These are phyloP conservation scores for Sorex maritimensis DNA, from an alignment of 2,797 vertebrate species.

Conservation along the genomic window DNA sequence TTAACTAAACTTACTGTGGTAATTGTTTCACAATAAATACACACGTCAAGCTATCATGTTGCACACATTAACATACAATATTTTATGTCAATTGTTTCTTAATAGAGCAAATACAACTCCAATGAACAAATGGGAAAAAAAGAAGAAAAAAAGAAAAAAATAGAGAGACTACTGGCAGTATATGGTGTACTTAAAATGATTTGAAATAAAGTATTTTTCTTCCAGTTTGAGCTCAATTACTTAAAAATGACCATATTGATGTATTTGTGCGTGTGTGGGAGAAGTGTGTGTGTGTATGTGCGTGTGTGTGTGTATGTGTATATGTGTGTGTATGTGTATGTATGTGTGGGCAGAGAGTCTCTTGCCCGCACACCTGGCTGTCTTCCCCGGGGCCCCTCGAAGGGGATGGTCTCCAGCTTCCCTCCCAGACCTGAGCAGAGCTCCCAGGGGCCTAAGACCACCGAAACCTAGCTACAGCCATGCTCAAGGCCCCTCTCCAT, in stretches of 20 bases:
- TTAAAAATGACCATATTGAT: background rate
- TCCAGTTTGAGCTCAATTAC: conserved; percentile 33
- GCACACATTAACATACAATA: background rate
- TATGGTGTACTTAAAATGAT: conserved; percentile 3
- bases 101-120: background rate
- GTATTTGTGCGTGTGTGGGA: background rate
- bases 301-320: too few relatives aligned
- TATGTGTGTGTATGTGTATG: too few relatives aligned
- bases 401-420: too few relatives aligned
- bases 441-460: too few relatives aligned
- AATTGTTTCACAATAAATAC: background rate
- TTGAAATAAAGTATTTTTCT: conserved; percentile 47
- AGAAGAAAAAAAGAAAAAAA: too few relatives aligned
- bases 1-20: background rate
- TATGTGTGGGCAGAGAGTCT: too few relatives aligned
- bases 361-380: too few relatives aligned
- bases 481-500: too few relatives aligned
- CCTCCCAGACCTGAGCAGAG: too few relatives aligned
- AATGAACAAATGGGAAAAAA: conserved; percentile 4
- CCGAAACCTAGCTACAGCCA: too few relatives aligned
- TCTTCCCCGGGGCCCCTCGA: too few relatives aligned
- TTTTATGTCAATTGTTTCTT: background rate
- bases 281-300: too few relatives aligned
- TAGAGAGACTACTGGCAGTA: background rate
- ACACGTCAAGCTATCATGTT: background rate